These are phyloP conservation scores for Caiman crocodilus DNA, from an alignment of 2,797 vertebrate species.

Conservation along the genomic window DNA sequence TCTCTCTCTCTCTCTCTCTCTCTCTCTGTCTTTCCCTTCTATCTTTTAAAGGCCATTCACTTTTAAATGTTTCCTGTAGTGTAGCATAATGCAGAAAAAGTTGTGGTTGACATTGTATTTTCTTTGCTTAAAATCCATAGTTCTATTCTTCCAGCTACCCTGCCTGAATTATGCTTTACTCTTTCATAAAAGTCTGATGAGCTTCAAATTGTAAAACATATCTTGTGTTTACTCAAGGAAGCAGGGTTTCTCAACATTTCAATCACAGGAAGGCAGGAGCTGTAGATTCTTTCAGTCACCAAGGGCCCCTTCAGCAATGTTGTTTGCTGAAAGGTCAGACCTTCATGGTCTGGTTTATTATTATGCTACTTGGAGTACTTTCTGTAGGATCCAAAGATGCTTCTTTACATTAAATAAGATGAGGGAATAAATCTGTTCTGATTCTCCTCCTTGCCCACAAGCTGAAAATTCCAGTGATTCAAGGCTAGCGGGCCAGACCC, in stretches of 20 bases:
- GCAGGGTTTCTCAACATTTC: neutral
- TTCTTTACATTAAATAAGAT: neutral
- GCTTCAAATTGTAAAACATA: neutral
- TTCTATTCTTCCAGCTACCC: neutral
- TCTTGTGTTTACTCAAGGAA: conserved; percentile 20
- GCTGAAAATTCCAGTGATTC: neutral
- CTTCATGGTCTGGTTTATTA: accelerated
- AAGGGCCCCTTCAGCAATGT: neutral
- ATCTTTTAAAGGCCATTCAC: neutral
- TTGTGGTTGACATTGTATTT: neutral
- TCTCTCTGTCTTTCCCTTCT: too few species aligned
- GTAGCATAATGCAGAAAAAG: neutral
- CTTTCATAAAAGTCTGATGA: neutral
- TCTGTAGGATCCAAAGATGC: neutral
- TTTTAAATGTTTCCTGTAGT: neutral
- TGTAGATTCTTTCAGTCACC: neutral
- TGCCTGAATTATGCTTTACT: neutral
- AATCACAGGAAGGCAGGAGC: conserved; percentile 50
- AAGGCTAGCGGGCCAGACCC: neutral
- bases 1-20: too few species aligned
- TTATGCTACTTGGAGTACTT: neutral
- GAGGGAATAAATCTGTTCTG: neutral
- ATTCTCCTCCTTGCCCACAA: neutral
- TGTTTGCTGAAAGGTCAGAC: neutral
- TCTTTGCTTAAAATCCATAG: neutral